Evolutionary conservation across 2,797 vertebrate genomes (phyloP).

Genomic region (Uromys caudimaculatus): DNA sequence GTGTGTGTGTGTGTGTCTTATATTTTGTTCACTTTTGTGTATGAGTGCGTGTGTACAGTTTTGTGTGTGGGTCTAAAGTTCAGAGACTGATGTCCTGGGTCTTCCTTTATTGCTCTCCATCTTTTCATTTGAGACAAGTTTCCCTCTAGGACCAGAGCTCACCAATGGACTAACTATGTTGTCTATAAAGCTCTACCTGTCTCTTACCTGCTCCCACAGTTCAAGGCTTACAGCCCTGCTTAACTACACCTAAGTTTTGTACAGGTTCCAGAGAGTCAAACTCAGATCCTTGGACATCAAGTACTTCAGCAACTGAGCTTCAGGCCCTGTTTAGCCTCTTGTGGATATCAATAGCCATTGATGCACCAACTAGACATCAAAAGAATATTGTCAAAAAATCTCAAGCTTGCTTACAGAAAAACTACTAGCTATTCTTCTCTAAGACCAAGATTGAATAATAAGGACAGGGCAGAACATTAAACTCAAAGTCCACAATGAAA

Average conservation of each 20-base stretch:
- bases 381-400: constrained; percentile 7
- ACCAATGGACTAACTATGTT: not conserved
- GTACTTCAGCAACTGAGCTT: not conserved
- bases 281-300: not conserved
- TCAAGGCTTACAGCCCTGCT: not conserved
- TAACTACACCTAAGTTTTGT: not conserved
- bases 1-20: not conserved
- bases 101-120: not conserved
- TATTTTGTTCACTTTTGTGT: not conserved
- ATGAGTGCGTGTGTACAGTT: not conserved
- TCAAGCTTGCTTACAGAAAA: not conserved
- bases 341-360: not conserved
- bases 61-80: not conserved
- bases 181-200: not conserved
- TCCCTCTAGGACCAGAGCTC: not conserved
- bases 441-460: not conserved
- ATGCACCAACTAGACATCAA: not conserved
- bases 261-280: not conserved
- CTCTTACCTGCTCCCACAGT: not conserved
- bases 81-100: not conserved
- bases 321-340: not conserved
- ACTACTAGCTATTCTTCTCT: not conserved
- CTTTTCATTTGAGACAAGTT: not conserved
- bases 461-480: not conserved
- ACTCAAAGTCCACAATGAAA: not conserved